Base-by-base conservation (phyloP, 2,113 vertebrate genomes). In the Oryzias curvinotus region DNA sequence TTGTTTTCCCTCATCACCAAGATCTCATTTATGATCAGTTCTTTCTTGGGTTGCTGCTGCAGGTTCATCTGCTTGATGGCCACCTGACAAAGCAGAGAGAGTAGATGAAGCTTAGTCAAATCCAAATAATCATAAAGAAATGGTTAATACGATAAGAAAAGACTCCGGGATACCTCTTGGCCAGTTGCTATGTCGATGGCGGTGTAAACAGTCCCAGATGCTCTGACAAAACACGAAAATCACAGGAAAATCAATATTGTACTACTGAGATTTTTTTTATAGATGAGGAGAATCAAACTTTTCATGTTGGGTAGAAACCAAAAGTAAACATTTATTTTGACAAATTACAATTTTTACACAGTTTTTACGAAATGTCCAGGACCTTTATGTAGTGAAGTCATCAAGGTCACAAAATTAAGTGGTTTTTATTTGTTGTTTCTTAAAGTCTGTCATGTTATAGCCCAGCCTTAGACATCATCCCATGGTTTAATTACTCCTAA, bases 1-100 rank as follows among this genome's bases (percentile, higher is more conserved):
- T 99, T 98, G 95, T 99, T 99, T 98, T 99, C 97, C 96, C 97
- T 97, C 97, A 99, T 99, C 90, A 99, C 97, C 64, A 99, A 85
- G 85, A 99, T 98, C 93, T 99, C 97, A 88, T 99, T 99, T 90
- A 99, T 98, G 93, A 99, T 99, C 92, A 99, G 90, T 89, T 99
- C 97, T 80, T 99, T 99, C 92, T 99, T 99, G 79, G 97, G 97
- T 86, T 99, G 97, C 78, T 98, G 96, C 82, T 98, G 96, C 54
- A 99, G 92, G 87, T 99, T 99, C 97, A 99, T 99, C 92, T 99
- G 96, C 78, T 99, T 99, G 88, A 98, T 98, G 60, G 97, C 97
- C 90, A 99, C 97, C 96, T 98, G 86, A 85, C 36, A 70, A 59
- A 69, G 61, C n/a, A 78, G 25, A 67, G 1, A 16, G 60, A 26